phyloP scores from a whole-genome alignment of 2,797 vertebrate species.

The Trichosurus vulpecula region DNA sequence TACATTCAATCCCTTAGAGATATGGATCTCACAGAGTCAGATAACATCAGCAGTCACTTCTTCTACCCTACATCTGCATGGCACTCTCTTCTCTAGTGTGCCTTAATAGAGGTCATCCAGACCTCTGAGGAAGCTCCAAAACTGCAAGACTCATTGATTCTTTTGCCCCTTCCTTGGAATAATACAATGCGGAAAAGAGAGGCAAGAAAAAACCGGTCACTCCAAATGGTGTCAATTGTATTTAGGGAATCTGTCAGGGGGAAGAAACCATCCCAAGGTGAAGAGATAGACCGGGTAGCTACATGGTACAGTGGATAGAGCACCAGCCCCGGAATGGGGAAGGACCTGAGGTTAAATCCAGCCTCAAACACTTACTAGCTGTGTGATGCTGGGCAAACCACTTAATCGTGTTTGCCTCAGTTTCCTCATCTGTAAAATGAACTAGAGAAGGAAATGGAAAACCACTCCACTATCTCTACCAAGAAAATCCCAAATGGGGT shows the following conservation, averaged over 20 bases:
- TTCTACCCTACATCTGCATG: background rate
- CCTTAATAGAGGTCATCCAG: background rate
- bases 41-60: background rate
- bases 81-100: background rate
- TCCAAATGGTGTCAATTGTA: background rate
- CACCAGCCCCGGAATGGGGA: background rate
- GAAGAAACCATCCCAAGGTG: background rate
- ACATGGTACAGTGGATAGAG: background rate
- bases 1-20: background rate
- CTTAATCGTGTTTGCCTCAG: background rate
- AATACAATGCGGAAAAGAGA: too few species aligned
- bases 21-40: background rate
- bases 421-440: background rate
- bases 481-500: background rate
- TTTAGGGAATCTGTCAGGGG: background rate
- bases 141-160: background rate
- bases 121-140: background rate
- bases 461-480: background rate
- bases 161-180: background rate
- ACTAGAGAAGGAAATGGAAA: background rate
- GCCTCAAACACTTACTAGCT: background rate
- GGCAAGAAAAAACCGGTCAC: background rate
- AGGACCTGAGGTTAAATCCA: background rate
- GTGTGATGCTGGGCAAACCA: background rate
- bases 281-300: background rate